Evolutionary conservation across 2,113 vertebrate species (phyloP).

Genomic region (Syrmaticus mikado): DNA sequence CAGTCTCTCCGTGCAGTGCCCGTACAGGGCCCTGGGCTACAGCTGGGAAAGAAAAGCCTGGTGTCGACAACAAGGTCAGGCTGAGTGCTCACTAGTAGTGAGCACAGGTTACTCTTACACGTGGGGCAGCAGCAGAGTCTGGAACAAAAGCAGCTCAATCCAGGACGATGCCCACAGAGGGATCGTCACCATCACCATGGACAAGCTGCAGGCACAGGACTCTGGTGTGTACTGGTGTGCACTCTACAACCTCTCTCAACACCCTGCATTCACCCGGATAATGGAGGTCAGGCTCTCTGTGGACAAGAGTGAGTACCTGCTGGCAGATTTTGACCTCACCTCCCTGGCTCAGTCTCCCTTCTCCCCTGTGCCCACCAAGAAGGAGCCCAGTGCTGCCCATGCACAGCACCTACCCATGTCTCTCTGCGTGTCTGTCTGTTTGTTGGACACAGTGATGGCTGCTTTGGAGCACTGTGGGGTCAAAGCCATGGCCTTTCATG

Average conservation of each 20-base stretch:
- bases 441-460: accelerated
- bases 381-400: neutral
- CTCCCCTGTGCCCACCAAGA: accelerated
- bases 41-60: accelerated
- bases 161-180: accelerated
- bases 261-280: accelerated
- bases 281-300: slow-evolving; percentile 36
- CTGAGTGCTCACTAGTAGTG: accelerated
- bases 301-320: neutral
- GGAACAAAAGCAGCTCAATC: accelerated
- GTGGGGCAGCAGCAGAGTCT: accelerated
- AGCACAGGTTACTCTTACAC: accelerated
- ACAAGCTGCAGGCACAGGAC: slow-evolving; percentile 20
- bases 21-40: accelerated
- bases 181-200: neutral
- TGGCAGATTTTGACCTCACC: neutral
- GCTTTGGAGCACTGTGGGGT: accelerated
- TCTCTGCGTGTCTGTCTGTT: neutral
- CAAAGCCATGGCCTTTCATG: neutral
- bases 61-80: accelerated
- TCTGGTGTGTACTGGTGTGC: slow-evolving; percentile 52
- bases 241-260: accelerated
- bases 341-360: neutral
- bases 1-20: neutral
- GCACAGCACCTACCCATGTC: accelerated